phyloP scores from a whole-genome alignment of 2,888 invertebrate genomes.

The Aporophyla lueneburgensis region DNA sequence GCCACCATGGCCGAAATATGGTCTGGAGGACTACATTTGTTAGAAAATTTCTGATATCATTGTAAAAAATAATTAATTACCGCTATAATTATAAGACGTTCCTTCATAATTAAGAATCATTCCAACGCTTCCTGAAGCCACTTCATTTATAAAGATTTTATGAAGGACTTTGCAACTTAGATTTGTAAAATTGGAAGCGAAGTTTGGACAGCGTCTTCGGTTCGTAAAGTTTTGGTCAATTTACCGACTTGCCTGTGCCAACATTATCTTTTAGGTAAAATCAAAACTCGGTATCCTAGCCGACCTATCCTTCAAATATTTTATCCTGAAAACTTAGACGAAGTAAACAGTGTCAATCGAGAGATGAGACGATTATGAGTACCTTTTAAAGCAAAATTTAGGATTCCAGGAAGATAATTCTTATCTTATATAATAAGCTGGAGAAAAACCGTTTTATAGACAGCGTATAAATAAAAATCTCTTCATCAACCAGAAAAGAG shows the following conservation, averaged over 20 bases:
- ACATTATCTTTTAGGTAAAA: no score
- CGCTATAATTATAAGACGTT: neutral
- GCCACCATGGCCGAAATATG: no score
- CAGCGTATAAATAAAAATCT: neutral
- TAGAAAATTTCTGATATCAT: no score
- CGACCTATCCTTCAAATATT: neutral
- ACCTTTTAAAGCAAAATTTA: neutral
- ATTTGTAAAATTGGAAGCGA: constrained; percentile 30
- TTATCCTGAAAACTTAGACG: neutral
- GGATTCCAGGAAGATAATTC: neutral
- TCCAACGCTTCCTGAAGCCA: constrained; percentile 19
- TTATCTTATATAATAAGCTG: no score
- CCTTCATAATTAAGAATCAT: constrained; percentile 28
- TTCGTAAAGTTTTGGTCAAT: neutral
- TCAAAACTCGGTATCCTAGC: neutral
- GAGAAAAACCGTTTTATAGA: neutral
- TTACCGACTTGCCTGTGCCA: neutral
- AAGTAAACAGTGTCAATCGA: neutral
- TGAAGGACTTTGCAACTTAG: constrained; percentile 11
- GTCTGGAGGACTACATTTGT: no score
- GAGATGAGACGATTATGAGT: neutral
- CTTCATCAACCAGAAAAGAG: no score
- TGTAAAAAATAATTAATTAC: neutral
- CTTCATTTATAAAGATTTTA: constrained; percentile 29
- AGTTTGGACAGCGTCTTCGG: neutral